phyloP scores from a whole-genome alignment of 1,140 invertebrate species.

The Galleria mellonella region DNA sequence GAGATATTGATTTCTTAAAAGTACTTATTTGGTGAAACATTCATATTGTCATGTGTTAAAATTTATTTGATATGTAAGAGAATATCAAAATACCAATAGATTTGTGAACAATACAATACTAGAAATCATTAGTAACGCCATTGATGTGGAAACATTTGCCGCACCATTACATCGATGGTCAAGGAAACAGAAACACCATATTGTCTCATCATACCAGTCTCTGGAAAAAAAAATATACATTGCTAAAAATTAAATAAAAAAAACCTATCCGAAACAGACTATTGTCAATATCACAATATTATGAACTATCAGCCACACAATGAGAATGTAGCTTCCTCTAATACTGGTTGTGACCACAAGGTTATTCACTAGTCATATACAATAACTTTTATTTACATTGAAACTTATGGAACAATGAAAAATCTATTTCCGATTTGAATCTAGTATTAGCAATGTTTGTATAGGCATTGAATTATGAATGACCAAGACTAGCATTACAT shows the following conservation, averaged over 20 bases:
- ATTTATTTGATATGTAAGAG: neutral
- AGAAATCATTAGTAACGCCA: constrained; percentile 28
- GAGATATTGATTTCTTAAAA: neutral
- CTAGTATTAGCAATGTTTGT: no score
- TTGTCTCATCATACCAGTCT: constrained; percentile 87
- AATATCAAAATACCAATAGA: constrained; percentile 19
- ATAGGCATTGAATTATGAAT: no score
- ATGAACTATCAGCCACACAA: no score
- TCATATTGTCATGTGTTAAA: neutral
- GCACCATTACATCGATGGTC: constrained; percentile 89
- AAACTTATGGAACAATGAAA: no score
- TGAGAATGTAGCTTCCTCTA: no score
- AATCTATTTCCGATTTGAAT: no score
- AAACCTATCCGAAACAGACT: no score
- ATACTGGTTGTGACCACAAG: no score
- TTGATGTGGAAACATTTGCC: constrained; percentile 25
- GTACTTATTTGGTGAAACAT: neutral
- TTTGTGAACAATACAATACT: constrained; percentile 24
- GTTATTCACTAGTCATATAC: no score
- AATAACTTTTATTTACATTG: no score
- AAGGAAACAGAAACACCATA: constrained; percentile 94
- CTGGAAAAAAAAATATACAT: constrained; percentile 71
- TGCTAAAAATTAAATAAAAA: neutral
- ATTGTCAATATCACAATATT: no score
- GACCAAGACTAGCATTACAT: no score